Percentiles rank a stretch among this genome's conserved stretches.
Conservation (phyloP, 2,113 vertebrate species). For the Trematocara stigmaticum region DNA sequence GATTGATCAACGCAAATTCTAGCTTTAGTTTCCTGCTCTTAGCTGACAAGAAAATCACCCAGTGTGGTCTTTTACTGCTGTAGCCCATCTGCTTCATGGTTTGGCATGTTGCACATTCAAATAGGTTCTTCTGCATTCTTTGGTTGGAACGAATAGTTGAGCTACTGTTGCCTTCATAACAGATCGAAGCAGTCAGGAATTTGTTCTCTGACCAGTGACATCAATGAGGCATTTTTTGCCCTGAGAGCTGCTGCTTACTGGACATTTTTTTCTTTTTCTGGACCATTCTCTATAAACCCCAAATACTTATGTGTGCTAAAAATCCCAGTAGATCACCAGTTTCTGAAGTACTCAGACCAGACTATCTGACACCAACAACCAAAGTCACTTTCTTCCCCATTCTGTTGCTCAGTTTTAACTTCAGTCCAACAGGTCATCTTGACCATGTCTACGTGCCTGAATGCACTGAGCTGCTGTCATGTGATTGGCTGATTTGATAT, state of each 20-base stretch:
- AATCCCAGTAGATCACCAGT: neutral
- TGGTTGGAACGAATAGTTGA: neutral
- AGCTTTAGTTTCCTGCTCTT: neutral
- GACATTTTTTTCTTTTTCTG: neutral
- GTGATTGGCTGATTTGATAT: neutral
- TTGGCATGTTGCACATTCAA: neutral
- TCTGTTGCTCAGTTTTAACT: neutral
- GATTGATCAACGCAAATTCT: neutral
- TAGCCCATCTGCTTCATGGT: neutral
- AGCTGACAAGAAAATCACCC: neutral
- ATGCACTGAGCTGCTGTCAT: neutral
- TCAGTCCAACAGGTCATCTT: neutral
- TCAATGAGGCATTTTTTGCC: neutral
- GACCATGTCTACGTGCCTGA: neutral
- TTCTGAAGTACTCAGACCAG: neutral
- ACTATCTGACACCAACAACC: neutral
- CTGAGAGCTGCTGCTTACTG: neutral
- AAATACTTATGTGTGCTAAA: neutral
- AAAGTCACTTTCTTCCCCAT: neutral
- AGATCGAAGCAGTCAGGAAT: rapidly evolving
- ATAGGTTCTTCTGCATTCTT: neutral
- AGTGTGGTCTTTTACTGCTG: neutral
- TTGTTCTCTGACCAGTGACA: neutral
- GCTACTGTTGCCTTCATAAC: neutral
- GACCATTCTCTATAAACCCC: neutral